Base-by-base conservation (phyloP, 2,113 vertebrate genomes). In the Tenebrosternarchus preto region DNA sequence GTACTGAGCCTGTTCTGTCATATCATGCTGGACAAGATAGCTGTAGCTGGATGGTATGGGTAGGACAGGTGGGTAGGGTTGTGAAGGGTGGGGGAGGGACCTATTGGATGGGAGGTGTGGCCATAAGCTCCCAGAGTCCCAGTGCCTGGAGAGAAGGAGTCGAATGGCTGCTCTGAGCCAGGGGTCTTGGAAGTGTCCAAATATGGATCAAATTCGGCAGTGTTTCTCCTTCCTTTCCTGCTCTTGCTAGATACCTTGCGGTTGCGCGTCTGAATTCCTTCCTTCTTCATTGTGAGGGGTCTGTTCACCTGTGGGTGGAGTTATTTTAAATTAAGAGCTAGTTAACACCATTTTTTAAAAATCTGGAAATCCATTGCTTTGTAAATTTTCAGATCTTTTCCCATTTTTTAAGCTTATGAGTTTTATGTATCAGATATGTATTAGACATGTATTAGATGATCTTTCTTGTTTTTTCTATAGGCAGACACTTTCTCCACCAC, bases 181-280 rank as follows among this genome's bases (percentile, higher is more conserved):
- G 55, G 77, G 16, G 29, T 76, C 29, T 81, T 86, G 43, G 80
- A 73, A 50, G 83, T 56, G 17, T 88, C 86, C 25, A 73, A 69
- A 55, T 78, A 85, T 66, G 80, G 53, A 50, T 80, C 70, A 0
- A 46, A 46, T 79, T 84, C 22, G 64, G 84, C 84, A 46, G 43
- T 50, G 43, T 50, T 50, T 12, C 27, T 87, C 78, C 84, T 87
- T 36, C 88, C 90, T 74, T 91, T 94, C 86, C 90, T 93, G 72
- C 86, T 92, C 85, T 92, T 93, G 85, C 88, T 89, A 73, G 93
- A 92, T 5, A 91, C 89, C 77, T 92, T 95, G 0, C 94, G 91
- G 66, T 94, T 96, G 2, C 95, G 92, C 7, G 94, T 95, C 86
- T 95, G 93, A 79, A 94, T 94, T 20, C 92, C 93, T 5, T 95